A percentile compares a stretch with the other conserved stretches of the same genome.
phyloP scores from a whole-genome alignment of 2,797 vertebrate genomes.

The Dipus sagitta region DNA sequence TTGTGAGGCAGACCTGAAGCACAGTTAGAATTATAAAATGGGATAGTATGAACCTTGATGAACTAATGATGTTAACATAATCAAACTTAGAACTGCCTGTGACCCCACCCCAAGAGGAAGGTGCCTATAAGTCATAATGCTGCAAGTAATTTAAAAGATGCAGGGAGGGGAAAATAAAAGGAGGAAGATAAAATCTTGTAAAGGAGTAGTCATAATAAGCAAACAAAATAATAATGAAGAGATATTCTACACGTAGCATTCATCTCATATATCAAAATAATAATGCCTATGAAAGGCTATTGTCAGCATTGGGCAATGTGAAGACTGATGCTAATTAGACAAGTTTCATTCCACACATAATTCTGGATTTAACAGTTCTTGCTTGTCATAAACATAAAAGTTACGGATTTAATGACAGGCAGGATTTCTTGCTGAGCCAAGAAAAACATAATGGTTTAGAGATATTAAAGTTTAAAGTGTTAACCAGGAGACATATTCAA shows the following conservation, averaged over 20 bases:
- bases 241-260: constrained; percentile 17
- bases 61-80: constrained; percentile 33
- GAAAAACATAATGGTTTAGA: constrained; percentile 63
- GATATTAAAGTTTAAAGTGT: constrained; percentile 66
- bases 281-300: constrained; percentile 31
- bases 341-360: constrained; percentile 55
- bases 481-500: constrained; percentile 14
- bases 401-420: constrained; percentile 65
- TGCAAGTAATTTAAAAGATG: constrained; percentile 33
- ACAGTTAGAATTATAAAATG: neutral
- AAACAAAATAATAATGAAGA: constrained; percentile 53
- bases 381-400: constrained; percentile 64
- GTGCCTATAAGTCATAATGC: neutral
- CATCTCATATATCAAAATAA: constrained; percentile 33
- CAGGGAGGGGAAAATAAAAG: no score
- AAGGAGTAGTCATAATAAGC: neutral
- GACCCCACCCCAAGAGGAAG: neutral
- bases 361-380: constrained; percentile 46
- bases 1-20: neutral
- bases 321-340: constrained; percentile 68
- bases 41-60: neutral
- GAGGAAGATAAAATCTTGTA: neutral
- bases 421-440: constrained; percentile 69
- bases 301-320: constrained; percentile 41
- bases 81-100: neutral